A percentile compares a stretch with the other conserved stretches of the same genome.
phyloP scores from a whole-genome alignment of 2,888 invertebrate genomes.

The Drosophila conformis region DNA sequence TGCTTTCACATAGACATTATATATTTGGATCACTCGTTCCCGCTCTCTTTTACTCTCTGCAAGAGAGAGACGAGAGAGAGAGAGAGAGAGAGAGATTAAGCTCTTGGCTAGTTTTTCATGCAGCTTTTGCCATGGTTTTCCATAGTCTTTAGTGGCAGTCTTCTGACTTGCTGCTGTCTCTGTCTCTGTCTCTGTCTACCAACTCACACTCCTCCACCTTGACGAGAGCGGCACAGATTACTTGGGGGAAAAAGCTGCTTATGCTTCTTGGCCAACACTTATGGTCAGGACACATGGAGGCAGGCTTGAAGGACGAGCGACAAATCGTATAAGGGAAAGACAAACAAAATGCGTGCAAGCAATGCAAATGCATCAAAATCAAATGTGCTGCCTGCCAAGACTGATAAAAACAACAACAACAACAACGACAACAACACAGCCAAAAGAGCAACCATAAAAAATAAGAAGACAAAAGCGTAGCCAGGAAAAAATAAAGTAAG shows the following conservation, averaged over 20 bases:
- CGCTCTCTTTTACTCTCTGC: no score
- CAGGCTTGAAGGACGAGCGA: neutral
- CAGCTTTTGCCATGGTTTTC: no score
- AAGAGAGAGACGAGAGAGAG: no score
- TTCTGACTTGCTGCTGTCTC: neutral
- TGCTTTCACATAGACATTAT: neutral
- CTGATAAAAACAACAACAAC: slow-evolving; percentile 30
- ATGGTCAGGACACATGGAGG: neutral
- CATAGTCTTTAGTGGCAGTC: no score
- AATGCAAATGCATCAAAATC: slow-evolving; percentile 65
- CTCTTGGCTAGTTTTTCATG: no score
- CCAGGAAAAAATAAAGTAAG: neutral
- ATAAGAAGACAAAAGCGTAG: neutral
- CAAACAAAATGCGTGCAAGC: slow-evolving; percentile 33
- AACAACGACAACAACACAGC: slow-evolving; percentile 2
- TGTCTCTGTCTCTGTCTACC: neutral
- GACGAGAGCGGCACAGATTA: slow-evolving; percentile 26
- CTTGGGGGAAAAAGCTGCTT: neutral
- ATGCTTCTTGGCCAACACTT: neutral
- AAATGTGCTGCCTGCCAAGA: slow-evolving; percentile 55
- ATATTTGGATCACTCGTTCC: neutral
- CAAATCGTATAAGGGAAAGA: neutral
- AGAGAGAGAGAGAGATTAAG: no score
- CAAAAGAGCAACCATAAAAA: slow-evolving; percentile 12
- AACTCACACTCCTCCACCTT: neutral